Evolutionary conservation across 2,113 vertebrate genomes (phyloP), one percentile per base, ranked within the genome.

Genomic region (Anolis carolinensis): DNA sequence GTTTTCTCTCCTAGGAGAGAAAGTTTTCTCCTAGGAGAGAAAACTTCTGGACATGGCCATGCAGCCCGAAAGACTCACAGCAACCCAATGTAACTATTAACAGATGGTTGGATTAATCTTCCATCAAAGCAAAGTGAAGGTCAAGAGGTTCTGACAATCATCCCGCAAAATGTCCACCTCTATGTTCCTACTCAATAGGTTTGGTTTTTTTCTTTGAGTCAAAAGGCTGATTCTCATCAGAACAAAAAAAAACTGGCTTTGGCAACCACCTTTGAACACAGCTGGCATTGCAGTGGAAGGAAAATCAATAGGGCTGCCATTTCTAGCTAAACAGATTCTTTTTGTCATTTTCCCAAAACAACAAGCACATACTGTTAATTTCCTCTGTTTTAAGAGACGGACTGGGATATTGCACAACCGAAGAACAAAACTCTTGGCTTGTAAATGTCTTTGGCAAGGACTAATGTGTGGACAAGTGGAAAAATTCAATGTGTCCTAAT

Each of bases 231-330:
- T 65, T 81, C 65, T 36, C 23, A 65, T 3, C n/a, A 81, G 70
- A 14, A 62, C 27, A 55, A 21, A 72, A 87, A 73, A 52, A 44
- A 44, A 44, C 50, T 32, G 39, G 34, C 27, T 2, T n/a, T 68
- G n/a, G 16, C 39, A 74, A 52, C 4, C 80, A 32, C 16, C 34
- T 0, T 27, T 23, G 25, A 25, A 44, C 27, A 25, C 21, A 13
- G 50, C n/a, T 79, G 21, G 27, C 18, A 23, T 65, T 79, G 7
- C 25, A 21, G 13, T 52, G 39, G 68, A 50, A 80, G 76, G 48
- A 20, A 48, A 88, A 67, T 21, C 68, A 82, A 80, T 82, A 59
- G 80, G 82, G 79, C 7, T 5, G 34, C 36, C 81, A 48, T 86
- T 1, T 9, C 2, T 50, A 59, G n/a, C n/a, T 67, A 67, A 50